A percentile compares a stretch with the other conserved stretches of the same genome.
Evolutionary conservation across 2,113 vertebrate species (phyloP).

Genomic region (Bubo scandiacus): DNA sequence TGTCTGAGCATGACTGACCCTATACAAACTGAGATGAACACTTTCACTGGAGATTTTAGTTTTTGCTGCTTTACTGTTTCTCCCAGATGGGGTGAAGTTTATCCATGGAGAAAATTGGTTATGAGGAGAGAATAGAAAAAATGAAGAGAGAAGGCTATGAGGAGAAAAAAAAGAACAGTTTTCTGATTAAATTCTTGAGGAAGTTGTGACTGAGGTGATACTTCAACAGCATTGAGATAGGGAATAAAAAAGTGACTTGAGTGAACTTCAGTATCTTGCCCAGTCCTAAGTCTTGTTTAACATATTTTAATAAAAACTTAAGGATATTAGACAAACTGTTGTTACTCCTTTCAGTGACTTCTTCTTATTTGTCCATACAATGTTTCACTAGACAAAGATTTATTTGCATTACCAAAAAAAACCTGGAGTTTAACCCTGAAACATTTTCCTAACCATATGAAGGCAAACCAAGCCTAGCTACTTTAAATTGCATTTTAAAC

Average conservation of each 20-base stretch:
- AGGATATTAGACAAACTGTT: neutral
- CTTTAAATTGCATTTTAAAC: neutral
- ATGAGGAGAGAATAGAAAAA: neutral
- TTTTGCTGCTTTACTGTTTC: neutral
- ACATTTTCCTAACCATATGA: neutral
- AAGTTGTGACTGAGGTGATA: neutral
- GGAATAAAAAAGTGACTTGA: neutral
- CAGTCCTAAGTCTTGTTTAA: neutral
- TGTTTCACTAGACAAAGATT: neutral
- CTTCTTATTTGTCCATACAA: neutral
- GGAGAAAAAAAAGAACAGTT: neutral
- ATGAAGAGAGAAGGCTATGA: neutral
- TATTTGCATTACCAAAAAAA: neutral
- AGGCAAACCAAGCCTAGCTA: neutral
- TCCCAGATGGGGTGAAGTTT: neutral
- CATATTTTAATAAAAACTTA: neutral
- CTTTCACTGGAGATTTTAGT: neutral
- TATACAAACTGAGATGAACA: neutral
- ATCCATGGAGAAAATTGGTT: conserved; percentile 54
- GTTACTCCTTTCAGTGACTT: neutral
- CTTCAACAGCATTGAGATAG: neutral
- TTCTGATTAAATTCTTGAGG: neutral
- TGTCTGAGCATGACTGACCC: neutral
- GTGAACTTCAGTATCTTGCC: neutral
- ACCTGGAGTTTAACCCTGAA: neutral